Evolutionary conservation across 2,113 vertebrate species (phyloP).

Genomic region (Phasianus colchicus): DNA sequence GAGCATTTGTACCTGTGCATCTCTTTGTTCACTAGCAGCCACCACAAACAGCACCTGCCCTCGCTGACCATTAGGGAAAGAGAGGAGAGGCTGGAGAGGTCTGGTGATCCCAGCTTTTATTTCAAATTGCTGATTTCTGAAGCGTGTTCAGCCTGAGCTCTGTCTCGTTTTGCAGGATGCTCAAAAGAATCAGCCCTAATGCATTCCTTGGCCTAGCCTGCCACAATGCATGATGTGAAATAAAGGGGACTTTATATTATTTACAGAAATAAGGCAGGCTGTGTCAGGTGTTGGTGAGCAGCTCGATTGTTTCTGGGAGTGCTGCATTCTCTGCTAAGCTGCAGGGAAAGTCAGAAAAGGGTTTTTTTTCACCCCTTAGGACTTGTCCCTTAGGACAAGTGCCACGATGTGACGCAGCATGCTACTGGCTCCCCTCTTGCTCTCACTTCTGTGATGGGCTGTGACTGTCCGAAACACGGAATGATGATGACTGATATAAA

Average conservation of each 20-base stretch:
- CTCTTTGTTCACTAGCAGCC: constrained; percentile 27
- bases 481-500: neutral
- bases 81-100: neutral
- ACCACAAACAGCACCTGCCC: neutral
- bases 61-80: neutral
- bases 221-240: neutral
- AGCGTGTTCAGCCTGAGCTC: neutral
- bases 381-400: fast-evolving
- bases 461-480: neutral
- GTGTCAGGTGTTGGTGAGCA: neutral
- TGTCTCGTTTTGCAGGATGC: constrained; percentile 1
- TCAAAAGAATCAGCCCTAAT: neutral
- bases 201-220: neutral
- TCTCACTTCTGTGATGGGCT: neutral
- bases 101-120: neutral
- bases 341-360: neutral
- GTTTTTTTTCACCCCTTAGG: neutral
- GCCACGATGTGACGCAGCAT: neutral
- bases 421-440: fast-evolving
- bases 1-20: neutral
- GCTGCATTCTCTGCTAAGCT: neutral
- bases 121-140: neutral
- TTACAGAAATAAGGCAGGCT: constrained; percentile 19
- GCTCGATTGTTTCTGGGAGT: neutral
- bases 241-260: constrained; percentile 15